Evolutionary conservation across 2,888 invertebrate species (phyloP).

Genomic region (Cephonodes hylas): DNA sequence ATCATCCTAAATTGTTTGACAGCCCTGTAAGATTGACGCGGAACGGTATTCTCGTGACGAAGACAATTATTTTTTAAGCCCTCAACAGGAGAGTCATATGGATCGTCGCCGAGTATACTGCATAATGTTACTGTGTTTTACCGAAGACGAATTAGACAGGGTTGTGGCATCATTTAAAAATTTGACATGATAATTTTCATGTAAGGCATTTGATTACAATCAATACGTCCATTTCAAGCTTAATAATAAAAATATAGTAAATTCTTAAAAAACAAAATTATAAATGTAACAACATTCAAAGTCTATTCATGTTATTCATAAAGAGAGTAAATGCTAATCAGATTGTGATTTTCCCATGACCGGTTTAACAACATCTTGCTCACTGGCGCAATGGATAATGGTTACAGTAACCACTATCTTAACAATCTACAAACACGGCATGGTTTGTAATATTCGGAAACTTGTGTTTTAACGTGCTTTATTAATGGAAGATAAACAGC

Average conservation of each 20-base stretch:
- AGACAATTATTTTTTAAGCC: slow-evolving; percentile 50
- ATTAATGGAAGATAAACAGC: too few species aligned
- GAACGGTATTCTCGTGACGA: slow-evolving; percentile 63
- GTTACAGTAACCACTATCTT: too few species aligned
- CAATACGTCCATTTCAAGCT: background rate
- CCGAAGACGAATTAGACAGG: slow-evolving; percentile 67
- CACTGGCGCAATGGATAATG: too few species aligned
- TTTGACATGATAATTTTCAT: background rate
- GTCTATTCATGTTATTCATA: slow-evolving; percentile 34
- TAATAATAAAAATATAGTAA: background rate
- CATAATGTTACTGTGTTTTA: slow-evolving; percentile 67
- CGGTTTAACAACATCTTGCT: slow-evolving; percentile 39
- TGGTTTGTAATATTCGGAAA: too few species aligned
- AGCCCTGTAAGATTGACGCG: slow-evolving; percentile 60
- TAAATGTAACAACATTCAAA: slow-evolving; percentile 26
- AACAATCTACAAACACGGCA: too few species aligned
- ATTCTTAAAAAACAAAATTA: background rate
- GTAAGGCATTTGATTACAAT: background rate
- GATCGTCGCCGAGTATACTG: slow-evolving; percentile 67
- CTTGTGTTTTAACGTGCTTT: too few species aligned
- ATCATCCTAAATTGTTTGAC: slow-evolving; percentile 16
- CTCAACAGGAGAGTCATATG: slow-evolving; percentile 42
- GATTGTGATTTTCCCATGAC: slow-evolving; percentile 48
- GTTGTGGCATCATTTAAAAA: slow-evolving; percentile 59
- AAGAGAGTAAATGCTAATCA: slow-evolving; percentile 16